Conservation (phyloP, 1,140 invertebrate species). For the Bicyclus anynana region DNA sequence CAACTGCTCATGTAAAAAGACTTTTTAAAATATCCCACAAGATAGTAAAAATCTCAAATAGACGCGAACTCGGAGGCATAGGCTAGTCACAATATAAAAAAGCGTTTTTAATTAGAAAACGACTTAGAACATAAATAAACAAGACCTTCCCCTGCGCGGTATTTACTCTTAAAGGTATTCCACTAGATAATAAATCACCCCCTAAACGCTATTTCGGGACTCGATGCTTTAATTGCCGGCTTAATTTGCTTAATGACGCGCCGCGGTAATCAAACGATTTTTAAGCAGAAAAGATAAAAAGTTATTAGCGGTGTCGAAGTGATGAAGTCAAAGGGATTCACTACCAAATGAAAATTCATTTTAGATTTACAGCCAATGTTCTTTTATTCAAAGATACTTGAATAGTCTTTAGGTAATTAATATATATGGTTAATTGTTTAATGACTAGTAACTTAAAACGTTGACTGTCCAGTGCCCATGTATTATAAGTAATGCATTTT, state of each 20-base stretch:
- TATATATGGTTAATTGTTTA: too few species aligned
- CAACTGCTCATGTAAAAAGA: too few species aligned
- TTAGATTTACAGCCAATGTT: too few species aligned
- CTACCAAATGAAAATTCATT: not conserved
- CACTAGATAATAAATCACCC: constrained; percentile 25
- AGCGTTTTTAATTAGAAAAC: not conserved
- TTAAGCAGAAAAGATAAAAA: constrained; percentile 17
- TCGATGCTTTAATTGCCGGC: constrained; percentile 31
- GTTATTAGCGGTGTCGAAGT: constrained; percentile 9
- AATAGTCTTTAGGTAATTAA: too few species aligned
- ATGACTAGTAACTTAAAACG: too few species aligned
- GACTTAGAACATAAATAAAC: not conserved
- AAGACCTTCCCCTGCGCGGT: not conserved
- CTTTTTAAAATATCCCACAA: too few species aligned
- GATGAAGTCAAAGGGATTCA: not conserved
- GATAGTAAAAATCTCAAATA: too few species aligned
- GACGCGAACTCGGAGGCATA: too few species aligned
- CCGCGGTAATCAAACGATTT: constrained; percentile 13
- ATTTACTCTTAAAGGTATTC: constrained; percentile 16
- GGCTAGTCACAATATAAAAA: too few species aligned
- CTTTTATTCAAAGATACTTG: too few species aligned
- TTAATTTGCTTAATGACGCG: constrained; percentile 31
- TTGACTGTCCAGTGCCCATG: too few species aligned
- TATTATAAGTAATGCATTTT: too few species aligned
- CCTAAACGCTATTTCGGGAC: constrained; percentile 20